These are phyloP conservation scores for Amblyornis subalaris DNA, from an alignment of 2,113 vertebrate species.

Conservation along the genomic window DNA sequence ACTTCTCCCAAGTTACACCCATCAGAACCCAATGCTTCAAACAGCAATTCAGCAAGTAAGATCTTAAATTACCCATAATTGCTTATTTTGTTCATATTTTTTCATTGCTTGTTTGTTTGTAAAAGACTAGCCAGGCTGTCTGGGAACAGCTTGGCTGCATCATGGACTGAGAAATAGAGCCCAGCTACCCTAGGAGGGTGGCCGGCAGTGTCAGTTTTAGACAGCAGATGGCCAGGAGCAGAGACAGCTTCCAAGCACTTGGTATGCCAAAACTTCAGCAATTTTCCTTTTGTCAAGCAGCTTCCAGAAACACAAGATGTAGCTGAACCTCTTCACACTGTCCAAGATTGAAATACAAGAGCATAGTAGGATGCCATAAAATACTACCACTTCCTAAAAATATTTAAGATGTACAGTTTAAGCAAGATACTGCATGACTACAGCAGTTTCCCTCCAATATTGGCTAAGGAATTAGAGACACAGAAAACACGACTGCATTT, in stretches of 20 bases:
- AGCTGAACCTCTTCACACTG: neutral
- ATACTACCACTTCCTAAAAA: neutral
- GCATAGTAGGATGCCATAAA: neutral
- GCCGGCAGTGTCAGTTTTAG: conserved; percentile 8
- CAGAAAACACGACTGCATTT: neutral
- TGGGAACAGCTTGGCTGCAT: conserved; percentile 59
- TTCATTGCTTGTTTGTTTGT: conserved; percentile 33
- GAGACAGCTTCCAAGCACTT: conserved; percentile 41
- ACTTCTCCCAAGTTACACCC: neutral
- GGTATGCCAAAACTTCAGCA: conserved; percentile 31
- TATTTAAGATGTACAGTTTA: neutral
- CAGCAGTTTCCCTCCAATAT: neutral
- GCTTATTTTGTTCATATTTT: neutral
- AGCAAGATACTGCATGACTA: neutral
- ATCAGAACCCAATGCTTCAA: neutral
- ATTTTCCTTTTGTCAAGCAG: conserved; percentile 12
- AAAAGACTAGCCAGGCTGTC: conserved; percentile 43
- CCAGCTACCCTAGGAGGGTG: neutral
- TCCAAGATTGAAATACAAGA: conserved; percentile 31
- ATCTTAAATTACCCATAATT: conserved; percentile 33
- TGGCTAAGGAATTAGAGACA: neutral
- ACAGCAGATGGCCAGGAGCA: conserved; percentile 44
- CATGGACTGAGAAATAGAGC: conserved; percentile 1
- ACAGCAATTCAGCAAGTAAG: neutral
- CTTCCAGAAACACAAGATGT: conserved; percentile 1